phyloP scores from a whole-genome alignment of 1,140 invertebrate species.

The Mycetomoellerius zeteki region DNA sequence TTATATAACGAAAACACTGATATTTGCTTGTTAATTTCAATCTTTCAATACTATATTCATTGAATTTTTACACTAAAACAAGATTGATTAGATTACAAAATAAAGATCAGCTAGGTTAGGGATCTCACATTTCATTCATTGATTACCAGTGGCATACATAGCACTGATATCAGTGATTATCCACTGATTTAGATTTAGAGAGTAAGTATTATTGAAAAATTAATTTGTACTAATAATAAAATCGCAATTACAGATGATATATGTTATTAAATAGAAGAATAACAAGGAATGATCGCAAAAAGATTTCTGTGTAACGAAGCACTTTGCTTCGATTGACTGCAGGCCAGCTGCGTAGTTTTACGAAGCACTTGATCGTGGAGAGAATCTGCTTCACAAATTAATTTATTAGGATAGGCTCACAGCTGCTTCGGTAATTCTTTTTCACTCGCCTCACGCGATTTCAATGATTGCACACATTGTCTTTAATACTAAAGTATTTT shows the following conservation, averaged over 20 bases:
- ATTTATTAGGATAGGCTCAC: conserved; percentile 57
- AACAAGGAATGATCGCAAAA: neutral
- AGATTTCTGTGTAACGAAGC: neutral
- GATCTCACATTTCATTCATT: too few species aligned
- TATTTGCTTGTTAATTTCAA: too few species aligned
- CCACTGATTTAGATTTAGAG: too few species aligned
- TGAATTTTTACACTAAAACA: too few species aligned
- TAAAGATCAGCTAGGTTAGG: too few species aligned
- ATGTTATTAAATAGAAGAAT: neutral
- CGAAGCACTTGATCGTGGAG: conserved; percentile 7
- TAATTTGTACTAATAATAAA: neutral
- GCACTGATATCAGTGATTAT: too few species aligned
- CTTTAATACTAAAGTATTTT: conserved; percentile 30
- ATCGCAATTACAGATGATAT: neutral
- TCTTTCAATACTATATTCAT: too few species aligned
- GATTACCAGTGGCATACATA: too few species aligned
- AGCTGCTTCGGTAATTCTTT: conserved; percentile 24
- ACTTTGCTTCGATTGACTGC: conserved; percentile 28
- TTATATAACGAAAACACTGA: too few species aligned
- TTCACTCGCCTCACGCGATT: conserved; percentile 52
- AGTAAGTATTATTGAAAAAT: neutral
- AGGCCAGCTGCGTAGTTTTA: conserved; percentile 34
- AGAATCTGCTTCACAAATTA: conserved; percentile 65
- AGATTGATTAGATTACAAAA: too few species aligned
- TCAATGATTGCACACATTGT: conserved; percentile 51